These are phyloP conservation scores for Perca schrenkii DNA, from an alignment of 2,113 vertebrate genomes.

Conservation along the genomic window DNA sequence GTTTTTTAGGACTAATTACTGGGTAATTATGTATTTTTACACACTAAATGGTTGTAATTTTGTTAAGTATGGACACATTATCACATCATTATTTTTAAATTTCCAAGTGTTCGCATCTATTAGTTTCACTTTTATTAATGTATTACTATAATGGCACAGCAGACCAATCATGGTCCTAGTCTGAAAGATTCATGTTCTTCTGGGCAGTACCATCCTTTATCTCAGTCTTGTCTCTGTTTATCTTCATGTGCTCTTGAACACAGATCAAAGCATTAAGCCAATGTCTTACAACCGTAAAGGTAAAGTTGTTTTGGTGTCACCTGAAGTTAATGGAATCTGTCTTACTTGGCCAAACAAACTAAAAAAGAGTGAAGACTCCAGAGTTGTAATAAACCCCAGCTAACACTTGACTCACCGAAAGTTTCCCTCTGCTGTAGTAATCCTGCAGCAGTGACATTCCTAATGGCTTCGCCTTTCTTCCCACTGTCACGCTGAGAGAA, in stretches of 20 bases:
- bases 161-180: too few species aligned
- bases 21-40: too few species aligned
- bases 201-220: background rate
- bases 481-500: constrained; percentile 38
- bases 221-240: background rate
- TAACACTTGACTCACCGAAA: constrained; percentile 4
- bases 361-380: constrained; percentile 9
- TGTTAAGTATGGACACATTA: too few species aligned
- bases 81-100: too few species aligned
- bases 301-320: background rate
- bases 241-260: background rate
- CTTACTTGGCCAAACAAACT: background rate
- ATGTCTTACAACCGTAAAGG: background rate
- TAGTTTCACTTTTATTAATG: too few species aligned
- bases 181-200: background rate
- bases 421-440: constrained; percentile 2
- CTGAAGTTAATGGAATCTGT: background rate
- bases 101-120: too few species aligned
- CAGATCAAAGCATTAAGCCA: background rate
- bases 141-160: too few species aligned
- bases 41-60: too few species aligned
- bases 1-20: too few species aligned
- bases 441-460: constrained; percentile 30
- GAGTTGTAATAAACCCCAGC: constrained; percentile 4
- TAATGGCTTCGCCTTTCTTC: constrained; percentile 27